Base-by-base conservation (phyloP, 2,113 vertebrate genomes). In the Psophia crepitans region DNA sequence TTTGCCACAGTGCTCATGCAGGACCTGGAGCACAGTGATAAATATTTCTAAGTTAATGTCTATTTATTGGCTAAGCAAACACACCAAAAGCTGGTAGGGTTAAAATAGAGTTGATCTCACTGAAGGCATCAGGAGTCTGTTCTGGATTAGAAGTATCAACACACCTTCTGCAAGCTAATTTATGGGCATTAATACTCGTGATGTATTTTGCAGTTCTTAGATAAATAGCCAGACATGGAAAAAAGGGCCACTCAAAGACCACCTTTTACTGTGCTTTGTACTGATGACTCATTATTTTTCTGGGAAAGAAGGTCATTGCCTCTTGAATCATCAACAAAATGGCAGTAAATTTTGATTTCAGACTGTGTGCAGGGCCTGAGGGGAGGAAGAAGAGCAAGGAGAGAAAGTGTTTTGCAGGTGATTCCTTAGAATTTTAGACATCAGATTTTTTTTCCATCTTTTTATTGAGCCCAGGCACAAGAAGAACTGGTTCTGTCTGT, bases 301-400 rank as follows among this genome's bases (percentile, higher is more conserved):
- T 84, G 74, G 80, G 84, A 95, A 93, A 92, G 77, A 93, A 93
- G 86, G 94, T 95, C 95, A 92, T 44, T 90, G 61, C 69, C 77
- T 87, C 80, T 93, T 96, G 95, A 96, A 93, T 96, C 86, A 93
- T 80, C 89, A 84, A 79, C 69, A 95, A 89, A 91, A 97, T 93
- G 86, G 87, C 61, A 93, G 61, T 93, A 97, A 95, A 95, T 95
- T 96, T 89, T 95, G 57, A 73, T 95, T 96, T 93, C 88, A 92
- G 61, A 87, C 24, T 81, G 33, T 64, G n/a, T 85, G 27, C 28
- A 41, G 20, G 57, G 57, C 61, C 80, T 84, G 57, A 69, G 44
- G 68, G 27, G 12, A 87, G 39, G 57, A 89, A 87, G n/a, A 37
- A 86, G 5, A 69, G 37, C 53, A 76, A 71, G 24, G 16, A 83